Conservation (phyloP, 2,888 invertebrate genomes). For the Dermolepida albohirtum region DNA sequence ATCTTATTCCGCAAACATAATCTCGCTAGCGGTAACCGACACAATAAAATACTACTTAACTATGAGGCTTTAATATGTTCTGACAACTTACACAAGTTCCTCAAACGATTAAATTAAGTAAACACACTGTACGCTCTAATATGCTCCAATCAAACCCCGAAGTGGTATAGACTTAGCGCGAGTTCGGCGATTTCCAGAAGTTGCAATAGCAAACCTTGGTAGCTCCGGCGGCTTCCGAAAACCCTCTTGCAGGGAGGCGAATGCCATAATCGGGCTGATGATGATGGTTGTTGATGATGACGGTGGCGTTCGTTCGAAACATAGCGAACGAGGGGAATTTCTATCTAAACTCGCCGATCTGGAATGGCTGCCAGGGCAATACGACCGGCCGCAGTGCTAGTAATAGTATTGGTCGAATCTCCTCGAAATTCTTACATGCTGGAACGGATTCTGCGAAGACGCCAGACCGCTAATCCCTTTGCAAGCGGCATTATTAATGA, state of each 20-base stretch:
- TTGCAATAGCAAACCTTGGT: constrained; percentile 52
- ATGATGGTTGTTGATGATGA: constrained; percentile 34
- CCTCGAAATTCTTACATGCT: constrained; percentile 34
- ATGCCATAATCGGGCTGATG: constrained; percentile 14
- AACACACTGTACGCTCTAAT: constrained; percentile 53
- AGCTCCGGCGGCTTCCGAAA: constrained; percentile 44
- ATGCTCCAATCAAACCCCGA: constrained; percentile 51
- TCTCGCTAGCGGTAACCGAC: constrained; percentile 6
- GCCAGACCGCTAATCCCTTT: constrained; percentile 57
- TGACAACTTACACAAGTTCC: constrained; percentile 41
- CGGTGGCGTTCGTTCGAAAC: constrained; percentile 4
- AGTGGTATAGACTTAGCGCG: constrained; percentile 50
- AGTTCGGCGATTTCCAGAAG: constrained; percentile 51
- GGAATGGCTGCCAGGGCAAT: constrained; percentile 5
- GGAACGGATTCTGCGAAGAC: constrained; percentile 48
- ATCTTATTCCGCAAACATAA: constrained; percentile 16
- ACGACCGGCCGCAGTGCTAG: constrained; percentile 37
- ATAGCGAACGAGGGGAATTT: not conserved
- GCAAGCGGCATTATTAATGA: constrained; percentile 58
- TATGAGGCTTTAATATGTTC: constrained; percentile 28
- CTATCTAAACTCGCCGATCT: constrained; percentile 23
- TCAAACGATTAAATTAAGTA: constrained; percentile 53
- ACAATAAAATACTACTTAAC: constrained; percentile 35
- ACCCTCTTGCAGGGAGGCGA: constrained; percentile 1
- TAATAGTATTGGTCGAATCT: constrained; percentile 18